Percentiles rank a stretch among this genome's conserved stretches.
phyloP scores from a whole-genome alignment of 2,888 invertebrate species.

The Nomada hirtipes region DNA sequence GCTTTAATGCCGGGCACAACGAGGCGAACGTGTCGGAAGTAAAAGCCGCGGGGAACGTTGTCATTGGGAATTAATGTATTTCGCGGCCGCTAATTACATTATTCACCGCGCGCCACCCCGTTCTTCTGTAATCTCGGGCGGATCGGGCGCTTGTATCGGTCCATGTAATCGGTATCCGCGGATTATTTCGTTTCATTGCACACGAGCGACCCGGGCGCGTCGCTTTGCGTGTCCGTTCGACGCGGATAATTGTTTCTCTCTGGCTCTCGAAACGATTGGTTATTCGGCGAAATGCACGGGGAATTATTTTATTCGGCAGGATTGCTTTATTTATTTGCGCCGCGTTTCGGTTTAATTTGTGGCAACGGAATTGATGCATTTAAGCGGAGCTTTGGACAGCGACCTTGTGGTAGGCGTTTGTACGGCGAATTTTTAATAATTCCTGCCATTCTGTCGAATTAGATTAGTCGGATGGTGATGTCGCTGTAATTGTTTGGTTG shows the following conservation, averaged over 20 bases:
- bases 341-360: no score
- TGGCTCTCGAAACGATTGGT: background rate
- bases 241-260: constrained; percentile 19
- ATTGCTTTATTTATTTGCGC: no score
- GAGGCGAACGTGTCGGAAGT: constrained; percentile 58
- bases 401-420: no score
- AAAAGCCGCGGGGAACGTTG: constrained; percentile 57
- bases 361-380: no score
- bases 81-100: constrained; percentile 56
- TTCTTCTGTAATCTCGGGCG: constrained; percentile 24
- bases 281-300: background rate
- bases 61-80: constrained; percentile 57
- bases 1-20: constrained; percentile 54
- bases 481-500: no score
- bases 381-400: no score
- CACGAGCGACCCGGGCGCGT: background rate
- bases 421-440: no score
- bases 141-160: constrained; percentile 33
- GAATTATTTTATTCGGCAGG: background rate
- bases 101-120: constrained; percentile 42
- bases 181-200: constrained; percentile 45
- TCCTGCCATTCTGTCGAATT: no score
- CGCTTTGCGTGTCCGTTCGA: background rate
- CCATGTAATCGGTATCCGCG: constrained; percentile 34
- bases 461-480: no score